phyloP scores from a whole-genome alignment of 1,140 invertebrate genomes.

The Lamellibrachia luymesi region DNA sequence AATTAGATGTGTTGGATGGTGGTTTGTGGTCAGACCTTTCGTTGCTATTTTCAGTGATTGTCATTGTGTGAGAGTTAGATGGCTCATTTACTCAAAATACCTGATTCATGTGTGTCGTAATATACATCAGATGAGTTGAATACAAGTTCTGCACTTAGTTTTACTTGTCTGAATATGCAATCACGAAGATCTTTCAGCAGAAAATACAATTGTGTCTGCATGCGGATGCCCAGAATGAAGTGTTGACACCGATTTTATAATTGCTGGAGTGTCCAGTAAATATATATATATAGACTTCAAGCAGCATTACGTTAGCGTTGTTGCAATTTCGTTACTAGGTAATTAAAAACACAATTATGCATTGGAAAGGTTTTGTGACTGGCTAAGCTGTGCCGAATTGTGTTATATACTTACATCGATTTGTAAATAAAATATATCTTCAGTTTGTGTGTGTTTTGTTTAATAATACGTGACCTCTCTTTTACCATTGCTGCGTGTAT shows the following conservation, averaged over 20 bases:
- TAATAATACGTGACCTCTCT: not conserved
- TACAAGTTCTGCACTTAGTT: not conserved
- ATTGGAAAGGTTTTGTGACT: not conserved
- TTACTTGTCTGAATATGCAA: not conserved
- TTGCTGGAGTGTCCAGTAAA: not conserved
- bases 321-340: not conserved
- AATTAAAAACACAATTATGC: not conserved
- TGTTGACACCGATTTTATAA: not conserved
- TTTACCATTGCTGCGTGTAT: too few relatives aligned
- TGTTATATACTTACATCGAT: not conserved
- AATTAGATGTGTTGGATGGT: too few relatives aligned
- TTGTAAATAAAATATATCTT: conserved; percentile 6
- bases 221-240: not conserved
- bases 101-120: not conserved
- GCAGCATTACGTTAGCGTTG: not conserved
- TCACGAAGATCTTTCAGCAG: too few relatives aligned
- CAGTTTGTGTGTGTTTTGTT: not conserved
- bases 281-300: not conserved
- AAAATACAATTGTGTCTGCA: too few relatives aligned
- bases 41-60: not conserved
- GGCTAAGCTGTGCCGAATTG: not conserved
- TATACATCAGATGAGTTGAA: not conserved
- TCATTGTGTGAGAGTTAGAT: not conserved
- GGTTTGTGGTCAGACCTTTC: not conserved
- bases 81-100: not conserved